Base-by-base conservation (phyloP, 2,888 invertebrate genomes). In the Aspidapion aeneum region DNA sequence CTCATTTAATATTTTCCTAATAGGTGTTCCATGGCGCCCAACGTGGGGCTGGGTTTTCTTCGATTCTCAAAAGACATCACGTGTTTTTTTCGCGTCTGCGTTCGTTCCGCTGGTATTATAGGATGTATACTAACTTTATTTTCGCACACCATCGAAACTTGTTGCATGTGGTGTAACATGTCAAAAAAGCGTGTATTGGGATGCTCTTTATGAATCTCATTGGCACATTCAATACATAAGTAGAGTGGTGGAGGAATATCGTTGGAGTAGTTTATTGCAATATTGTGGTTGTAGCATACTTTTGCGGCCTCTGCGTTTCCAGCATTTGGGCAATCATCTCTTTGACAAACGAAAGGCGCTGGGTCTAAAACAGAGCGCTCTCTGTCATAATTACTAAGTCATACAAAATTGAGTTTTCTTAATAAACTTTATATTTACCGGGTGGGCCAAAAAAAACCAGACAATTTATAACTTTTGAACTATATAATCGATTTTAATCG, bases 141-240 rank as follows among this genome's bases (percentile, higher is more conserved):
- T 81, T 98, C 97, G 79, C 98, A 98, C 61, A 93, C 89, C 86
- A 95, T 92, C 0, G 96, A 94, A 7, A 96, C 94, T 81, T 95
- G 94, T 75, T 94, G 94, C 86, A 97, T 94, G 0, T 96, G 96
- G 77, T 96, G 93, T 52, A 94, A 81, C 66, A 94, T 91, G 74
- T 94, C 94, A 74, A 90, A 90, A 78, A 94, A 93, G 70, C 89
- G 87, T 75, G 93, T 89, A 75, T 91, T 90, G 0, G 93, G 91
- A 76, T 93, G 91, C 74, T 93, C 93, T 21, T 93, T 87, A 77
- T 94, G 93, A 67, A 94, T 93, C 79, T 94, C 90, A 79, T 95
- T 93, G 54, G 95, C 94, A 80, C 98, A 98, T 80, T 96, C 97
- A 69, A 96, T 94, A 78, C 98, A 99, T 1, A 98, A 84, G 77